These are phyloP conservation scores for Molorchus minor DNA, from an alignment of 2,888 invertebrate genomes.

Conservation along the genomic window DNA sequence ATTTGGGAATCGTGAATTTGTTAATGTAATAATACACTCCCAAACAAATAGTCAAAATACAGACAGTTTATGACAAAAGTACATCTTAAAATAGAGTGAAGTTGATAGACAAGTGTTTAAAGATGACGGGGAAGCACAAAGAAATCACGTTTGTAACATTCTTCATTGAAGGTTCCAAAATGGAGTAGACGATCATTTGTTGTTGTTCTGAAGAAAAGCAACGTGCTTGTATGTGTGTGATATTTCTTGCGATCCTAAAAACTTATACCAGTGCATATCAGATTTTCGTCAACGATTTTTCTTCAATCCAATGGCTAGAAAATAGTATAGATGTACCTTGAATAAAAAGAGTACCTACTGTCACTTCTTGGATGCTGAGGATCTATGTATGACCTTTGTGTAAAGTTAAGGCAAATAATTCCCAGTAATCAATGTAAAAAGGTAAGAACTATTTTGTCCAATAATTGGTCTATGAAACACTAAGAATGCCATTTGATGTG, in stretches of 20 bases:
- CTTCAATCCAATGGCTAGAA: conserved; percentile 1
- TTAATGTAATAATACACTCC: conserved; percentile 56
- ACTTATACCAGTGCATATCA: conserved; percentile 17
- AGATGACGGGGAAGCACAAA: conserved; percentile 51
- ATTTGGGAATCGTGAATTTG: conserved; percentile 52
- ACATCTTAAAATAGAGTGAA: conserved; percentile 47
- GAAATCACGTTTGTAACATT: conserved; percentile 54
- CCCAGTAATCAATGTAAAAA: conserved; percentile 42
- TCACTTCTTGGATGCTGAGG: conserved; percentile 47
- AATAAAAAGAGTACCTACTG: conserved; percentile 14
- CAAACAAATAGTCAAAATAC: conserved; percentile 49
- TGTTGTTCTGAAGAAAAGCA: conserved; percentile 51
- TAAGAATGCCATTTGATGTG: too few relatives aligned
- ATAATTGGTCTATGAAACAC: too few relatives aligned
- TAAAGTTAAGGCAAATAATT: conserved; percentile 29
- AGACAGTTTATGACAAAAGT: conserved; percentile 51
- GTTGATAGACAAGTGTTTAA: conserved; percentile 46
- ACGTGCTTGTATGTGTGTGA: conserved; percentile 44
- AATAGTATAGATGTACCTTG: conserved; percentile 14
- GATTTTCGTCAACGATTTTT: conserved; percentile 3
- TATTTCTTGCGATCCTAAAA: conserved; percentile 22
- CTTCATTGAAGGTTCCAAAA: conserved; percentile 59
- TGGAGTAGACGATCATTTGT: conserved; percentile 60
- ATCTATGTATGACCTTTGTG: conserved; percentile 49
- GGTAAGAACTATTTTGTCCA: conserved; percentile 25